Base-by-base conservation (phyloP, 2,888 invertebrate species). In the Deilephila elpenor region DNA sequence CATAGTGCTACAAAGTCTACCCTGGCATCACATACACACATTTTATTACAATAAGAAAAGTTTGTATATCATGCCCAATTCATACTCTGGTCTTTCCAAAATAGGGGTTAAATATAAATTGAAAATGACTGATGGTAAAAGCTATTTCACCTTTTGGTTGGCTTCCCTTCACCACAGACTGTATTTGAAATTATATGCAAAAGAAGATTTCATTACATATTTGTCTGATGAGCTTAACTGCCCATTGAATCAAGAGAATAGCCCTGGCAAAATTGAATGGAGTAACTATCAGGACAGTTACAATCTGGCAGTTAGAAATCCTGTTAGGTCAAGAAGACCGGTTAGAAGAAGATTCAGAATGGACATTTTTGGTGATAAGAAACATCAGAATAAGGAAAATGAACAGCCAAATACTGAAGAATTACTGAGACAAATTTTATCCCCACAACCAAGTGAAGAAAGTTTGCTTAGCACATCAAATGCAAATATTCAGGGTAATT, bases 131-230 rank as follows among this genome's bases (percentile, higher is more conserved):
- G 96, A 96, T 75, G 96, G 96, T 86, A 97, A 97, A 89, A 97
- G 97, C 84, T 97, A 96, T 84, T 97, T 97, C 84, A 96, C 97
- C 75, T 97, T 97, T 89, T 96, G 96, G 89, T 89, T 97, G 75
- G 97, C 97, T 14, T 97, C 97, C n/a, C 89, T 97, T 67, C 97
- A 97, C 86, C 97, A 97, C 86, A 96, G 97, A 86, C 96, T 97
- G 87, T 97, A 97, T 90, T 93, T 97, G 82, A 96, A 96, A 83
- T 89, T 97, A 71, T 96, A 97, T 85, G 96, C 96, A 61, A 97
- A 97, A 86, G 96, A 96, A 77, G 96, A 96, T 76, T 97, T 97
- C 73, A 92, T 96, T 59, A 95, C 95, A 85, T 95, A 95, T 79
- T 91, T 96, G 83, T 95, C 96, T 64, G 95, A 95, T 86, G 96